Base-by-base conservation (phyloP, 2,113 vertebrate genomes). In the Rhea pennata region DNA sequence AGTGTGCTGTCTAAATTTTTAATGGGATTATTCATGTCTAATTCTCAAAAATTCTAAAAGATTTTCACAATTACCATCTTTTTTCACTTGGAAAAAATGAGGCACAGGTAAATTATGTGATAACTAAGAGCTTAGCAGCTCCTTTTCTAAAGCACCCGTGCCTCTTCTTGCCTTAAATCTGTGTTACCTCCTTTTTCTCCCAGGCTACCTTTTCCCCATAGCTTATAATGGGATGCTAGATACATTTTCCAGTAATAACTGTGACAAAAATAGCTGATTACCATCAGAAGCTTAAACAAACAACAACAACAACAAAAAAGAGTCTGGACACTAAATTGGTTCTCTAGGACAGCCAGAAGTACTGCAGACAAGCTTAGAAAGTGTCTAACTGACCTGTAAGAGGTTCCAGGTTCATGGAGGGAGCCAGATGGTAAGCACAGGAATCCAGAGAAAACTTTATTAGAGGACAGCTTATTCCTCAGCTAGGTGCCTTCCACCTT, bases 241-340 rank as follows among this genome's bases (percentile, higher is more conserved):
- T 9, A 9, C 22, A 84, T 15, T 51, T 39, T 81, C 27, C 24
- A 14, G 2, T 69, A 69, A 65, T 2, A 42, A 12, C 51, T 40
- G 6, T 0, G 1, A 36, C 20, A 83, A 85, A 95, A 73, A 69
- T 8, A 1, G 0, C n/a, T 17, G 48, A 56, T 9, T 84, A 26
- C 33, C 53, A 23, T 4, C 5, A 36, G 50, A 54, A 79, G 6
- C 12, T 12, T 29, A 15, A 73, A 21, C 20, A 62, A 88, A 88
- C 36, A 36, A 36, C 36, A 36, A 36, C 36, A 36, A 36, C 36
- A 36, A 36, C 36, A 36, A 36, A 36, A 76, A 4, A 6, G 27
- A 0, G 0, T 46, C 17, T 39, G 39, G 27, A 26, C 22, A 7
- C 67, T 42, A 72, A 39, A 53, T 12, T 1, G 15, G 5, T 4